These are phyloP conservation scores for Arnoldichthys spilopterus DNA, from an alignment of 2,797 vertebrate species.

Conservation along the genomic window DNA sequence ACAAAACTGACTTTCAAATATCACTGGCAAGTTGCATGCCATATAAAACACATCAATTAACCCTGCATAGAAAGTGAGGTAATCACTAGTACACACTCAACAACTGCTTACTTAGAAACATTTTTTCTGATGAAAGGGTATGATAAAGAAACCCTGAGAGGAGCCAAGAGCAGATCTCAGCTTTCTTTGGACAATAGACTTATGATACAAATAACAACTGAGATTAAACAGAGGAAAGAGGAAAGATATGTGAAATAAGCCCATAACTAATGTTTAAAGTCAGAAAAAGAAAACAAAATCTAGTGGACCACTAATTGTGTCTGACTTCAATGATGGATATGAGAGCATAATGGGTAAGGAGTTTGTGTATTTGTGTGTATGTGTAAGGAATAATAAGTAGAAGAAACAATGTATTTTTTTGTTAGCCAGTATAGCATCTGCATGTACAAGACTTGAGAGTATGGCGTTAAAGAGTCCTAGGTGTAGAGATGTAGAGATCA, in stretches of 20 bases:
- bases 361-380: neutral
- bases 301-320: neutral
- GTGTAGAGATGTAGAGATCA: constrained; percentile 1
- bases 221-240: neutral
- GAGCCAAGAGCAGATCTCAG: neutral
- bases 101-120: too few species aligned
- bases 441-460: neutral
- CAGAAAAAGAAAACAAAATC: neutral
- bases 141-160: neutral
- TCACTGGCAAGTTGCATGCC: too few species aligned
- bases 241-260: neutral
- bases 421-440: neutral
- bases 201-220: neutral
- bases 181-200: neutral
- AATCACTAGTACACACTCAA: too few species aligned
- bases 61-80: too few species aligned
- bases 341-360: neutral
- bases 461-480: neutral
- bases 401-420: neutral
- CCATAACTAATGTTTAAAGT: neutral
- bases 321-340: neutral
- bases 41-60: too few species aligned
- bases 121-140: neutral
- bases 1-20: too few species aligned
- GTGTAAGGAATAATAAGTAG: too few species aligned